These are phyloP conservation scores for Ptychochromis oligacanthus DNA, from an alignment of 2,113 vertebrate species.

Conservation along the genomic window DNA sequence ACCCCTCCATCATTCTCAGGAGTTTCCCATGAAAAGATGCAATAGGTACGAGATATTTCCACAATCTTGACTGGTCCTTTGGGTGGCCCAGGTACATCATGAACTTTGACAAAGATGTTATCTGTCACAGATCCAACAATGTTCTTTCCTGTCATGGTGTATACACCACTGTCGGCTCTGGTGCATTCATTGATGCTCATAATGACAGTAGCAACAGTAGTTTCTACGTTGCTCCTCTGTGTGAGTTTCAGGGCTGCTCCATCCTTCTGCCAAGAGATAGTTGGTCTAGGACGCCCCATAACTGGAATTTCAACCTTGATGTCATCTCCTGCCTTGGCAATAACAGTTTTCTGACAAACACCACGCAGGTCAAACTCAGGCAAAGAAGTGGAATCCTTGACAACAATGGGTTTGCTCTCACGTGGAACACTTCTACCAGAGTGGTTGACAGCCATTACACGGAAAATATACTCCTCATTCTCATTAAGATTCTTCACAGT, in stretches of 20 bases:
- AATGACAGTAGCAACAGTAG: slow-evolving; percentile 88
- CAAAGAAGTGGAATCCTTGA: slow-evolving; percentile 89
- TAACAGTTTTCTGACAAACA: slow-evolving; percentile 93
- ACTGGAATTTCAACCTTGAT: slow-evolving; percentile 98
- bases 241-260: slow-evolving; percentile 89
- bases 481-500: slow-evolving; percentile 93
- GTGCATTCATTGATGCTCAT: slow-evolving; percentile 90
- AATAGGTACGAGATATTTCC: slow-evolving; percentile 90
- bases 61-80: slow-evolving; percentile 94
- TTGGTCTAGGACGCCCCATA: slow-evolving; percentile 92
- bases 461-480: slow-evolving; percentile 95
- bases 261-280: slow-evolving; percentile 94
- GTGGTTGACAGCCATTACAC: slow-evolving; percentile 94
- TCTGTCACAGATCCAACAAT: slow-evolving; percentile 92
- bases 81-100: slow-evolving; percentile 95
- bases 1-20: slow-evolving; percentile 97
- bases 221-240: slow-evolving; percentile 90
- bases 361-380: slow-evolving; percentile 94
- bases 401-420: slow-evolving; percentile 88
- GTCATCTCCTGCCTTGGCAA: slow-evolving; percentile 93
- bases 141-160: slow-evolving; percentile 92
- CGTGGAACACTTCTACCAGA: slow-evolving; percentile 93
- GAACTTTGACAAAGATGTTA: slow-evolving; percentile 89
- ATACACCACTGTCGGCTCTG: slow-evolving; percentile 89
- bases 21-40: slow-evolving; percentile 92